Evolutionary conservation across 92 coral and sea anemone genomes (phyloP).

Genomic region (Zoanthus solanderi): DNA sequence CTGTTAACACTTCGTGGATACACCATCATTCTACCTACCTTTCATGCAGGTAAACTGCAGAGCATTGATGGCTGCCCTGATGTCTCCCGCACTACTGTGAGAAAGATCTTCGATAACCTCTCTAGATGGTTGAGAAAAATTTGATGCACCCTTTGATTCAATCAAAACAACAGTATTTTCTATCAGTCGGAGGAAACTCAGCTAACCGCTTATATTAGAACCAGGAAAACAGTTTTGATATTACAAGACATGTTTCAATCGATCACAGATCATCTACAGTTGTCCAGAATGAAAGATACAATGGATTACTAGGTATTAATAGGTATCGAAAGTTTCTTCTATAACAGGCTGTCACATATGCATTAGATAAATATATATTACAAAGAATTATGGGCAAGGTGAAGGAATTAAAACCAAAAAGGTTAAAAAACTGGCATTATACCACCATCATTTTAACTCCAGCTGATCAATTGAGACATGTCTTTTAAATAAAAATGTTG

Average conservation of each 20-base stretch:
- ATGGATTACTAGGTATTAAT: neutral
- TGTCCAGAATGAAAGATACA: neutral
- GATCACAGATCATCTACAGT: neutral
- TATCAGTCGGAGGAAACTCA: neutral
- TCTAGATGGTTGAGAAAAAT: conserved; percentile 74
- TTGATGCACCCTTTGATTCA: conserved; percentile 44
- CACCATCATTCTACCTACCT: conserved; percentile 14
- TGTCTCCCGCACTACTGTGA: conserved; percentile 93
- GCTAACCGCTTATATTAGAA: neutral
- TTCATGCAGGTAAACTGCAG: conserved; percentile 89
- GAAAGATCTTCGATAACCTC: conserved; percentile 88
- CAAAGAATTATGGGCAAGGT: neutral
- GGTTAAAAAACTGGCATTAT: too few relatives aligned
- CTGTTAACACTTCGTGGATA: too few relatives aligned
- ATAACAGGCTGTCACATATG: neutral
- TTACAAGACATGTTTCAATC: too few relatives aligned
- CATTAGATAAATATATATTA: neutral
- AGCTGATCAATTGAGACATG: too few relatives aligned
- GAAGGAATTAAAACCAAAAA: neutral
- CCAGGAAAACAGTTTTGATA: neutral
- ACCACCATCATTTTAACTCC: too few relatives aligned
- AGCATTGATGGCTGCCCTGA: conserved; percentile 93
- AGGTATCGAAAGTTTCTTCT: neutral
- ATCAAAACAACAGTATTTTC: neutral
- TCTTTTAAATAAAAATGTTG: too few relatives aligned